phyloP scores from a whole-genome alignment of 2,888 invertebrate species.

The Lithophane ornitopus region DNA sequence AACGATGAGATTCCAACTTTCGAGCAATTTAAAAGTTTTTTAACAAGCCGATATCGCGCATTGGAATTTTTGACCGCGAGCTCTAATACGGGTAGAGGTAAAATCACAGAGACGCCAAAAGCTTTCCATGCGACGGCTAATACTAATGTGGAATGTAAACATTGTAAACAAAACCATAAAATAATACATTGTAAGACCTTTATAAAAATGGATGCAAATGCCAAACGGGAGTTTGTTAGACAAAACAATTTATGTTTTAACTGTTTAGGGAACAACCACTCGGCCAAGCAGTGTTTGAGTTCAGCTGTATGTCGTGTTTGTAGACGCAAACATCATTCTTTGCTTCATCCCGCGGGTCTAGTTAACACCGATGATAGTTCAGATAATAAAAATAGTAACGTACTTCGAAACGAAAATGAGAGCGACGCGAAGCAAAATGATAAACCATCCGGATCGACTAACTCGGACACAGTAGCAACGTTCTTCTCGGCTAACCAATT shows the following conservation, averaged over 20 bases:
- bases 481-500: too few relatives aligned
- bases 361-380: background rate
- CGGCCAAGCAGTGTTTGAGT: conserved; percentile 15
- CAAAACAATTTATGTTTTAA: conserved; percentile 15
- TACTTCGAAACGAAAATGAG: background rate
- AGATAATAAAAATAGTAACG: background rate
- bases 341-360: background rate
- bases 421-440: too few relatives aligned
- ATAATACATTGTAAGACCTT: background rate
- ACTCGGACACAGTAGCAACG: too few relatives aligned
- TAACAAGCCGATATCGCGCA: background rate
- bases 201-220: background rate
- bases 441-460: too few relatives aligned
- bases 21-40: background rate
- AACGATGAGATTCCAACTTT: background rate
- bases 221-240: background rate
- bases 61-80: background rate
- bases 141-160: background rate
- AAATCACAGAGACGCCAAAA: background rate
- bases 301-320: background rate
- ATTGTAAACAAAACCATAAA: background rate
- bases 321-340: conserved; percentile 10
- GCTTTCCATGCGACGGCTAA: background rate
- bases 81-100: background rate
- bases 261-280: conserved; percentile 3